A percentile compares a stretch with the other conserved stretches of the same genome.
These are phyloP conservation scores for Chloroceryle amazona DNA, from an alignment of 2,797 vertebrate genomes.

Conservation along the genomic window DNA sequence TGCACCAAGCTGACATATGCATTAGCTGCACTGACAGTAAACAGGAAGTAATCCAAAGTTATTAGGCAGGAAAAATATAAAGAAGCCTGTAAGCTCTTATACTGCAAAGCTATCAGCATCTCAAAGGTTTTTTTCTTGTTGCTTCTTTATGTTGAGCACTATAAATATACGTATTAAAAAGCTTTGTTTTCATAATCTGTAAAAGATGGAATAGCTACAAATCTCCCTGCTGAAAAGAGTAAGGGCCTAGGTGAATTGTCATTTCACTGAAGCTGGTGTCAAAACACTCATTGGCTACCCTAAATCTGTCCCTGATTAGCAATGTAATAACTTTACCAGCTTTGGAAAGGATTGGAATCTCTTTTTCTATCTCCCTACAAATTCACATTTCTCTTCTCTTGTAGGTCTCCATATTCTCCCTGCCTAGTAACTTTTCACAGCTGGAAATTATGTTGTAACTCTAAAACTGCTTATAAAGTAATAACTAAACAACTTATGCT, in stretches of 20 bases:
- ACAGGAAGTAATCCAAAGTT: conserved; percentile 60
- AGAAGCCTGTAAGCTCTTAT: background rate
- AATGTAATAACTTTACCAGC: background rate
- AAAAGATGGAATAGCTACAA: background rate
- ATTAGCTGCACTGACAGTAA: conserved; percentile 60
- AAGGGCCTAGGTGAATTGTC: background rate
- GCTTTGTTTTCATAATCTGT: conserved; percentile 41
- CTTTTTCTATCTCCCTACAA: background rate
- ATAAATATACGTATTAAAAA: conserved; percentile 26
- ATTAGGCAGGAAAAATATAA: conserved; percentile 12
- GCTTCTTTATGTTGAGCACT: background rate
- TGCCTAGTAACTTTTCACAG: background rate
- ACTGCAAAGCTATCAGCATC: conserved; percentile 7
- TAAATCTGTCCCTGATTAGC: background rate
- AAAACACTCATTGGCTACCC: background rate
- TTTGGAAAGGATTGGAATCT: background rate
- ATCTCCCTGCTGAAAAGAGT: background rate
- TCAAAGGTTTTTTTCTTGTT: conserved; percentile 7
- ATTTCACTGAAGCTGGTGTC: background rate
- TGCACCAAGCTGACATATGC: conserved; percentile 30
- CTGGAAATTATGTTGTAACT: background rate
- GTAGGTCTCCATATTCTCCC: background rate
- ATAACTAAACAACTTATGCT: background rate
- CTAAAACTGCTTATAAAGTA: background rate
- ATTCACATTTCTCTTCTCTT: background rate